Base-by-base conservation (phyloP, 2,113 vertebrate species). In the Pristiophorus japonicus region DNA sequence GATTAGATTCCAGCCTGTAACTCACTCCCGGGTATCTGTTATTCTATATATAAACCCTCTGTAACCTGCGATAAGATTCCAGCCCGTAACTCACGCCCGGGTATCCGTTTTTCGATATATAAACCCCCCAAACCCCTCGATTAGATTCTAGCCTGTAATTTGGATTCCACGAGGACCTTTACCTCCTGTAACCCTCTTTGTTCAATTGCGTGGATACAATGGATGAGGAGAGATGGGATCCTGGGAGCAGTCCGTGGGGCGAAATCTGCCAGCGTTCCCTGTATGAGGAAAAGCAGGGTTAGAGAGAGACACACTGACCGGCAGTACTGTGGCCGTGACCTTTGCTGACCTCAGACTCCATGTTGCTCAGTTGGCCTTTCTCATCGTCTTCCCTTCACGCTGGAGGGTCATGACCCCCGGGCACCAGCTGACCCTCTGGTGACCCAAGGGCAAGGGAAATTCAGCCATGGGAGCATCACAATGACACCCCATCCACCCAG, bases 131-230 rank as follows among this genome's bases (percentile, higher is more conserved):
- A 12, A 81, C 10, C n/a, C 84, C 84, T 3, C 18, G 1, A 0
- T 45, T 24, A 47, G 38, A 24, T 5, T 10, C n/a, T 11, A 75
- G 30, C 30, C 3, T 1, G 51, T 51, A 51, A 51, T 51, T 51
- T 51, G 51, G 51, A 4, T 1, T 5, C 0, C 0, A 24, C 10
- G 24, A 91, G 34, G 55, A 45, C 22, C 22, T 62, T 91, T 96
- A 98, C 98, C 98, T 99, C 98, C 0, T 97, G 95, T 95, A 99
- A 96, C 0, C 98, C 98, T 95, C 98, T 96, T 0, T 95, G 97
- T 96, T 99, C 98, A 18, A 99, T 98, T 96, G 98, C 98, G 0
- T 97, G 96, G 95, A 98, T 98, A n/a, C 98, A 99, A 78, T 98
- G 97, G 16, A 97, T 96, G 11, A 99, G 96, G 91, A 98, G 96